These are phyloP conservation scores for Erebia palarica DNA, from an alignment of 2,888 invertebrate species.

Conservation along the genomic window DNA sequence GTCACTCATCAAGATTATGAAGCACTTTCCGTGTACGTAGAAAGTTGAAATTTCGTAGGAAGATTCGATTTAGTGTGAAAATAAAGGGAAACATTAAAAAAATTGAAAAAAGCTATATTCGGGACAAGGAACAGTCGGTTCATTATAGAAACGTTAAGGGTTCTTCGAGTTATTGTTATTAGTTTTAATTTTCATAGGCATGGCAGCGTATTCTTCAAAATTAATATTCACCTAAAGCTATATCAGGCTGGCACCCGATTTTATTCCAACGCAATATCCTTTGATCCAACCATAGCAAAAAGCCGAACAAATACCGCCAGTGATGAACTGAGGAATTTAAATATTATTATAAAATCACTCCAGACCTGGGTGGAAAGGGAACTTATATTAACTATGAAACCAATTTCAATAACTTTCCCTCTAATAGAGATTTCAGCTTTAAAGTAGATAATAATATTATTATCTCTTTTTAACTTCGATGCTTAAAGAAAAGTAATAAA, in stretches of 20 bases:
- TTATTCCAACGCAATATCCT: constrained; percentile 78
- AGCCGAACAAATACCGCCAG: constrained; percentile 66
- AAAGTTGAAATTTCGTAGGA: no score
- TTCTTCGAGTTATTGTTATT: background rate
- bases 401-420: constrained; percentile 32
- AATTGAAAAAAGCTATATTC: no score
- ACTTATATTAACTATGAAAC: constrained; percentile 35
- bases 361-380: constrained; percentile 42
- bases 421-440: constrained; percentile 32
- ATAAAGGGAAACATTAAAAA: no score
- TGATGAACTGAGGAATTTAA: constrained; percentile 66
- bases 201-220: constrained; percentile 52
- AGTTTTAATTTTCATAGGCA: constrained; percentile 23
- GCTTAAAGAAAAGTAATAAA: background rate
- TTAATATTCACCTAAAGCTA: constrained; percentile 63
- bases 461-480: constrained; percentile 3
- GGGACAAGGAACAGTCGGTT: no score
- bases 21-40: no score
- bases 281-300: constrained; percentile 70
- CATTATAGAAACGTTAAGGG: no score
- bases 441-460: constrained; percentile 3
- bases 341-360: constrained; percentile 64
- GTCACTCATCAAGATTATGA: no score
- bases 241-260: constrained; percentile 69
- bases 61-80: no score